A percentile compares a stretch with the other conserved stretches of the same genome.
Evolutionary conservation across 1,140 invertebrate genomes (phyloP).

Genomic region (Drosophila pandora): DNA sequence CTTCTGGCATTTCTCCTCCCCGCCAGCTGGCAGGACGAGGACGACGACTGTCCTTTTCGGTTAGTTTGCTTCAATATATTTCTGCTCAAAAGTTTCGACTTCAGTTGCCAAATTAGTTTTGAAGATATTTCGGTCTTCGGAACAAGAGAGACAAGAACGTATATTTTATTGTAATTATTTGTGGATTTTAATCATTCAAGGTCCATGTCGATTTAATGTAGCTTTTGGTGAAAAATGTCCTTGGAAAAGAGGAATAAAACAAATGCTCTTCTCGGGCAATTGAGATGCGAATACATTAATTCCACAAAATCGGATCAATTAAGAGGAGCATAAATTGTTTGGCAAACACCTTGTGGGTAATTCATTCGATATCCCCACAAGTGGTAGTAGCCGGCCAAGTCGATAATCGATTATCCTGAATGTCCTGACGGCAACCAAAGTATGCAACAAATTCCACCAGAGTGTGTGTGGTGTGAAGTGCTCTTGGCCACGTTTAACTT

Average conservation of each 20-base stretch:
- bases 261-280: not conserved
- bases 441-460: not conserved
- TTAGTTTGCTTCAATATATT: conserved; percentile 47
- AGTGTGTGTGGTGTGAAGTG: conserved; percentile 7
- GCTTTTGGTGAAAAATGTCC: not conserved
- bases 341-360: conserved; percentile 22
- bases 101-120: conserved; percentile 37
- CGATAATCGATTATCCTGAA: conserved; percentile 25
- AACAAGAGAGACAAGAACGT: conserved; percentile 10
- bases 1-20: not conserved
- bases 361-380: conserved; percentile 22
- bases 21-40: not conserved
- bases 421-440: conserved; percentile 18
- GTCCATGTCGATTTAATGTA: no score
- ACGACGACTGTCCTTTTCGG: conserved; percentile 29
- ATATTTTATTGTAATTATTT: not conserved
- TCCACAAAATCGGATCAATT: conserved; percentile 35
- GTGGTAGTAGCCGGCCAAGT: no score
- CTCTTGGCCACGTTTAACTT: conserved; percentile 47
- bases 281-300: conserved; percentile 8
- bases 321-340: conserved; percentile 31
- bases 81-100: conserved; percentile 42
- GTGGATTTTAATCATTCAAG: no score
- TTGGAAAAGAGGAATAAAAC: not conserved
- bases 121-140: conserved; percentile 13